Evolutionary conservation across 1,140 invertebrate genomes (phyloP).

Genomic region (Hormaphis cornu): DNA sequence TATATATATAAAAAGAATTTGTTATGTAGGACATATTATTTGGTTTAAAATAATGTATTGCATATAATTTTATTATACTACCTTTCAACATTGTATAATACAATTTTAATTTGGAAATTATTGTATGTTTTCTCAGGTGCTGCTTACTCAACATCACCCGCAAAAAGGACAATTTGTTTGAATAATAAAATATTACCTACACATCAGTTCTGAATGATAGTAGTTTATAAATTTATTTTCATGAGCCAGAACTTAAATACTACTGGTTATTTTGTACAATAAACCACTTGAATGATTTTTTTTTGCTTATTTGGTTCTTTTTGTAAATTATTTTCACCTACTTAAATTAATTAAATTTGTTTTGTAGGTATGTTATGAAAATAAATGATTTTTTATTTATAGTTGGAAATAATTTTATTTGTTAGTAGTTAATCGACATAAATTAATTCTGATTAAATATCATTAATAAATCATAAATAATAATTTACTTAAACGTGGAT

Average conservation of each 20-base stretch:
- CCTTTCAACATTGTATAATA: background rate
- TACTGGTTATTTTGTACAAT: constrained; percentile 2
- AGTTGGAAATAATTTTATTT: constrained; percentile 1
- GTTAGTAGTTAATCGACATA: too few species aligned
- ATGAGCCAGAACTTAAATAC: constrained; percentile 20
- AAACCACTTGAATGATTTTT: background rate
- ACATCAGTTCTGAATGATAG: constrained; percentile 10
- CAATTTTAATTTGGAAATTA: constrained; percentile 2
- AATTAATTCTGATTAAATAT: background rate
- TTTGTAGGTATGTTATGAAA: constrained; percentile 27
- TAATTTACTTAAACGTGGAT: too few species aligned
- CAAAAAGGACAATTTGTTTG: constrained; percentile 14
- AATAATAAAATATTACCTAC: constrained; percentile 14
- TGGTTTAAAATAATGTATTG: background rate
- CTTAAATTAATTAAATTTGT: constrained; percentile 17
- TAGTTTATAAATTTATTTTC: constrained; percentile 29
- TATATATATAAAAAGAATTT: constrained; percentile 5
- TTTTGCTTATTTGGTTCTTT: constrained; percentile 8
- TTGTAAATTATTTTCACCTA: constrained; percentile 4
- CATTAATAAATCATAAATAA: background rate
- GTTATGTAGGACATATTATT: constrained; percentile 1
- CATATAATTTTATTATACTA: background rate
- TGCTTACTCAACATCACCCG: constrained; percentile 1
- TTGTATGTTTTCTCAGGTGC: constrained; percentile 13
- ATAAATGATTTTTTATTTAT: constrained; percentile 24